Evolutionary conservation across 1,140 invertebrate genomes (phyloP), one percentile per base, ranked within the genome.

Genomic region (Amphibalanus amphitrite): DNA sequence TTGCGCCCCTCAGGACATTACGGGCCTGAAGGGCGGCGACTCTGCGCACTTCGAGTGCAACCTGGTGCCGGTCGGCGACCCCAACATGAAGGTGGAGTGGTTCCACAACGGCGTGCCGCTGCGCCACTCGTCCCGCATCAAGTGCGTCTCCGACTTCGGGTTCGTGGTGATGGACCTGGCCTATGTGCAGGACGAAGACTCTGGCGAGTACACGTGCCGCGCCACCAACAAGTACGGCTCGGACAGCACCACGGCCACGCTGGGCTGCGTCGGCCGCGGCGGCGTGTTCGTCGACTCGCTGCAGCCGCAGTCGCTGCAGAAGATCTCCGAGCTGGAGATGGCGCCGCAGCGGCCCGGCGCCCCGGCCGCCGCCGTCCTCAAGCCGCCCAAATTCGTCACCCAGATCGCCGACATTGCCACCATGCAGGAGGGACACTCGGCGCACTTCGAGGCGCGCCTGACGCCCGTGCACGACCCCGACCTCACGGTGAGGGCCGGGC

Each of bases 131-230:
- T 92, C 90, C 47, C 86, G 95, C 71, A 95, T 95, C 74, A 96
- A 96, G 79, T 91, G 92, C 73, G 89, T 95, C 0, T 94, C 92
- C 73, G 95, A 97, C 79, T 97, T 97, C 82, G 95, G 95, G 69
- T 97, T 92, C 80, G 94, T 97, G 20, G 88, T 95, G 0, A 86
- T 98, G 81, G 95, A 98, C 76, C 95, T 98, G 76, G 89, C 93
- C 64, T 95, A 93, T 74, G 89, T 94, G 26, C 92, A 95, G 83
- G 88, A 89, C 72, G 92, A 96, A 74, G 95, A 98, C 79, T 89
- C 89, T 73, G 95, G 95, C 40, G 90, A 95, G 82, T 95, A 95
- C 75, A 86, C 93, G 20, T 95, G 93, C 80, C 88, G 88, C 77
- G 91, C 91, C 10, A 89, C 85, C 76, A 95, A 95, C 79, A 92